Evolutionary conservation across 2,797 vertebrate genomes (phyloP), one percentile per base, ranked within the genome.

Genomic region (Spinus olivaceus): DNA sequence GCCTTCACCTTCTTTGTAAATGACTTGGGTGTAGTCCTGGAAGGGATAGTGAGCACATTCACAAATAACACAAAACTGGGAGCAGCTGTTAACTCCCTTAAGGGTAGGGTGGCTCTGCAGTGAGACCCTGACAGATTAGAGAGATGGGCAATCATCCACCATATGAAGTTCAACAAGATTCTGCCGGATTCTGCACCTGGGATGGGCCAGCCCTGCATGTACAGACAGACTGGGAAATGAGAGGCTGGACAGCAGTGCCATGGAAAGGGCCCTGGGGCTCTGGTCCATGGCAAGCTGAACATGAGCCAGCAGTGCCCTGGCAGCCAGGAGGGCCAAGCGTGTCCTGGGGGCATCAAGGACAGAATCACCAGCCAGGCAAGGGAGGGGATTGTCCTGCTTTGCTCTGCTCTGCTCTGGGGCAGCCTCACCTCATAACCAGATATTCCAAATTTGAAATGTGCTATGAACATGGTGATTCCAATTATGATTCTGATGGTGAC

Each of bases 91-190:
- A 16, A 30, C 24, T 47, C 41, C 15, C 10, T 56, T 1, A 3
- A 8, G 6, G 24, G 16, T 1, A 73, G 25, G 17, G 17, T 41
- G 21, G 32, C 17, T 9, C 17, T 57, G 32, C 9, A 49, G 32
- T 50, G 35, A 49, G 3, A 32, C 17, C 11, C 13, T 0, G 0
- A 41, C 13, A 33, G 12, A 30, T 8, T 5, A 56, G 21, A 65
- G 10, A 2, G 5, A 2, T 10, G 11, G 1, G 21, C 7, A 49
- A 25, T 49, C 12, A 10, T 5, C 24, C 10, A 1, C 14, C 2
- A 1, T 8, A 3, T 3, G 10, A 30, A 49, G 0, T 33, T 64
- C 1, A 33, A 6, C 1, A 12, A 17, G 32, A 10, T 0, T 8
- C 4, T 12, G 12, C 6, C 1, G 0, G 42, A 33, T 73, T 14